phyloP scores from a whole-genome alignment of 2,888 invertebrate species.

The Cotesia congregata region DNA sequence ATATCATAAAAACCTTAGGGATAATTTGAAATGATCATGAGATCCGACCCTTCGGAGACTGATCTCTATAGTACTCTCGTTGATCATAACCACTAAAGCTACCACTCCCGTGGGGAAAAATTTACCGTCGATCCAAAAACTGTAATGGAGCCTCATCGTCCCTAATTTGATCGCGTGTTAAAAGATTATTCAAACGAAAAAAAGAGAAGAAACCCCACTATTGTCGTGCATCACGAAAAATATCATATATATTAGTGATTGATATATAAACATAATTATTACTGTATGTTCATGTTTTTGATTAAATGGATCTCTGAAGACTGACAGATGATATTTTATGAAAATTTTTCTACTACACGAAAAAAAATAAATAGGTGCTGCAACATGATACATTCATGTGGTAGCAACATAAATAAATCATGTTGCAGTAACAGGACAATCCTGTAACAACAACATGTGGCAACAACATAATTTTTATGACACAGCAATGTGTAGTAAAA shows the following conservation, averaged over 20 bases:
- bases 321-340: neutral
- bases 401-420: too few species aligned
- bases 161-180: slow-evolving; percentile 25
- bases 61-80: neutral
- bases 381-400: too few species aligned
- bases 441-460: too few species aligned
- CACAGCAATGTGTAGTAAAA: too few species aligned
- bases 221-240: neutral
- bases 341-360: too few species aligned
- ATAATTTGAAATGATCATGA: slow-evolving; percentile 4
- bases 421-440: too few species aligned
- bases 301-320: neutral
- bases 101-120: slow-evolving; percentile 18
- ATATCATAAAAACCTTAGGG: neutral
- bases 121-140: slow-evolving; percentile 31
- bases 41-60: neutral
- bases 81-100: slow-evolving; percentile 2
- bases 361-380: too few species aligned
- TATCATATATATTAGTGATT: neutral
- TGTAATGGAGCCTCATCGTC: slow-evolving; percentile 8
- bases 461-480: too few species aligned
- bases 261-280: neutral
- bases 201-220: neutral
- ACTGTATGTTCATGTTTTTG: neutral
- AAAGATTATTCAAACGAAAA: slow-evolving; percentile 20